Base-by-base conservation (phyloP, 2,888 invertebrate species). In the Luperina nickerlii region DNA sequence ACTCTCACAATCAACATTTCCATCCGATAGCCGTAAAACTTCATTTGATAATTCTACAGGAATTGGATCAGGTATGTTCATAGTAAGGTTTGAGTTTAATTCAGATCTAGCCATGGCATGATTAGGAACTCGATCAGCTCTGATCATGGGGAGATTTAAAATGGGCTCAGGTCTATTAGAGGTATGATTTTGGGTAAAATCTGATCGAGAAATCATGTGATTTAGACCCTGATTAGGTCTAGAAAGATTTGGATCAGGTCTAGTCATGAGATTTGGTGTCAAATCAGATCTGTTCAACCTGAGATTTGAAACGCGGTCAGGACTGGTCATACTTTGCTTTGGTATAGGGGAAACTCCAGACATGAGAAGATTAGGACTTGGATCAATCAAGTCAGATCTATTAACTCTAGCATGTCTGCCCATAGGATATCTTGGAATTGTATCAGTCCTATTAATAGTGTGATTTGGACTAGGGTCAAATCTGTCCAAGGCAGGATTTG, bases 41-140 rank as follows among this genome's bases (percentile, higher is more conserved):
- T 94, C 93, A 73, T 92, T 90, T n/a, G 93, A 91, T 66, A 94
- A 76, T 69, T 94, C 91, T 74, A 76, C 74, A 63, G 94, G 91
- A 77, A 92, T 92, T 24, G 90, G 87, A 74, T 90, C 90, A 71
- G 90, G 90, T 72, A 70, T 85, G 9, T 32, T 62, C 70, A 68
- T 65, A 15, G 57, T 75, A 24, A 76, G 48, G 57, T 76, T 74
- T 48, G 81, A 54, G 45, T 48, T 74, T 48, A 54, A 42, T 7
- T 87, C 87, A 62, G 76, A 71, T 76, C 67, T 74, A 68, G 74
- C 54, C 27, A 65, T 74, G 7, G 65, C 0, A 42, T 68, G 54
- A 62, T 74, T 68, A 42, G 63, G 67, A 67, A 48, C 27, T 66
- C 5, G 13, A 51, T 79, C 84, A 57, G 54, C 9, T 48, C 24